These are phyloP conservation scores for Halcyon badia DNA, from an alignment of 2,797 vertebrate species.

Conservation along the genomic window DNA sequence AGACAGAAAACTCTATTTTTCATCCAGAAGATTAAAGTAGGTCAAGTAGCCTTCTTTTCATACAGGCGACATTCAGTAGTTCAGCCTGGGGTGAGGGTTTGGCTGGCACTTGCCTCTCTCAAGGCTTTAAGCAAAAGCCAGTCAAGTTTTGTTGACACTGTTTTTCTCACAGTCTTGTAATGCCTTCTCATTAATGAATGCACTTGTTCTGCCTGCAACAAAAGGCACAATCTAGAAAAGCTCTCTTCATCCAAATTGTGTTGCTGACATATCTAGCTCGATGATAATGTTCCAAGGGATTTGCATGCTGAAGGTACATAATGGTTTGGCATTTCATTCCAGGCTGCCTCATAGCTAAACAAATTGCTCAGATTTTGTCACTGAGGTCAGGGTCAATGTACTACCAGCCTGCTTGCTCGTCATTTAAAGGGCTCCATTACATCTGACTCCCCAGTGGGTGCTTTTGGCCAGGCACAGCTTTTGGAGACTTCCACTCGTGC, in stretches of 20 bases:
- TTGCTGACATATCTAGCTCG: neutral
- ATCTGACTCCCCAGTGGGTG: neutral
- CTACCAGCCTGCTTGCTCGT: neutral
- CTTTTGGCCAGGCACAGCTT: neutral
- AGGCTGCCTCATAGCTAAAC: neutral
- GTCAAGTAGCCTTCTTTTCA: conserved; percentile 19
- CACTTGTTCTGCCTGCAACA: neutral
- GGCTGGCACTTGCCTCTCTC: conserved; percentile 18
- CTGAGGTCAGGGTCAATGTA: neutral
- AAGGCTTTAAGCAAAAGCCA: conserved; percentile 26
- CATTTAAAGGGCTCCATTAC: neutral
- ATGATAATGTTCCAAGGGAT: neutral
- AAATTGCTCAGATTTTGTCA: neutral
- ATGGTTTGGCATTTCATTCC: neutral
- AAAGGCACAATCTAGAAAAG: neutral
- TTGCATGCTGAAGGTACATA: neutral
- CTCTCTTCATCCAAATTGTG: neutral
- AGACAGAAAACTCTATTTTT: conserved; percentile 17
- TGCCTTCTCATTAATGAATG: neutral
- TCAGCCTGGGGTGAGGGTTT: conserved; percentile 2
- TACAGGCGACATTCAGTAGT: neutral
- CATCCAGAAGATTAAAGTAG: conserved; percentile 45
- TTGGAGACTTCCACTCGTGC: neutral
- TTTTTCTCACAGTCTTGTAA: neutral
- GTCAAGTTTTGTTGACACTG: neutral